Base-by-base conservation (phyloP, 2,888 invertebrate genomes). In the Mimachlamys varia region DNA sequence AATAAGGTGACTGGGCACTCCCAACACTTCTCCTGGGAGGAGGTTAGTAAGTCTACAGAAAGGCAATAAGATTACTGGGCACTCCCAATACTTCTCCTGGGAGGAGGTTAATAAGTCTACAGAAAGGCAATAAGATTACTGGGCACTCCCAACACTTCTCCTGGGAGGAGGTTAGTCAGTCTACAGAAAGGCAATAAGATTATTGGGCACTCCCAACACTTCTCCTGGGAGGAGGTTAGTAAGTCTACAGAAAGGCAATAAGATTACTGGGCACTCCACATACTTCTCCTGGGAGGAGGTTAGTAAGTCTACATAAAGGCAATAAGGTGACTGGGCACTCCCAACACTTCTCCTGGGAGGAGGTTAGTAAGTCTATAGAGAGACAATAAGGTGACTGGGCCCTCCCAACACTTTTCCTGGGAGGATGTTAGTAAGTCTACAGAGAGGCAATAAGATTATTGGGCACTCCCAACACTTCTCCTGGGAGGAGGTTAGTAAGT, bases 241-340 rank as follows among this genome's bases (percentile, higher is more conserved):
- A 27, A 22, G 3, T 53, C 53, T 44, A 0, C 53, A 53, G 3
- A 1, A 19, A 53, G 53, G 13, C 53, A 53, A 13, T 53, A 19
- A 17, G 53, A 17, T 19, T 53, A 92, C 19, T 97, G 97, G 96
- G 96, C 97, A 89, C 96, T 97, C 93, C 98, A 98, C 4, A 97
- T 97, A 4, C 95, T 98, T 93, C 97, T 98, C 90, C 97, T 98
- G 87, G 98, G 98, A 12, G 98, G 98, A 96, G 98, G 98, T 98
- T 96, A 94, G 93, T 90, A 27, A 22, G 3, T 53, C 53, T 44
- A 0, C 53, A 53, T 13, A 1, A 19, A 53, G 53, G 13, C 53
- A 53, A 13, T 53, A 19, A 17, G 53, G 2, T 19, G 87, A 92
- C 19, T 97, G 97, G 96, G 96, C 97, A 89, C 96, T 97, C 93